phyloP scores from a whole-genome alignment of 2,113 vertebrate species.

The Noctilio leporinus region DNA sequence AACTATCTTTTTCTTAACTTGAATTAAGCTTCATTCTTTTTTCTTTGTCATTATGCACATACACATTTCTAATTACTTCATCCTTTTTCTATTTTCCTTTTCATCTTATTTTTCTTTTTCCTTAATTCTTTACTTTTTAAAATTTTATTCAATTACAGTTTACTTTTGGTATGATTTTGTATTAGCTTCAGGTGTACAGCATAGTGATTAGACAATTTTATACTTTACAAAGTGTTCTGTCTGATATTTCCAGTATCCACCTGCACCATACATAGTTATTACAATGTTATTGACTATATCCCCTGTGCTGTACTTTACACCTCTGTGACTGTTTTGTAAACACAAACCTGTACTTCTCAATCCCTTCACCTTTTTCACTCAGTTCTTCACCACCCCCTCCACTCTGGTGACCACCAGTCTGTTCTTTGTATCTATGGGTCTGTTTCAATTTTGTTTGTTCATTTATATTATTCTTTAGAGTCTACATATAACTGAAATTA shows the following conservation, averaged over 20 bases:
- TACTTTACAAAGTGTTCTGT: neutral
- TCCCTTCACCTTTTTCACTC: neutral
- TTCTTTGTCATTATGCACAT: neutral
- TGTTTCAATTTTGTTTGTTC: neutral
- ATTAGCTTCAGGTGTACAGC: neutral
- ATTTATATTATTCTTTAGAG: neutral
- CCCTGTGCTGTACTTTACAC: neutral
- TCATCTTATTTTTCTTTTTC: neutral
- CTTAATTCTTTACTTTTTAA: neutral
- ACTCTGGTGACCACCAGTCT: neutral
- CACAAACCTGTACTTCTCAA: neutral
- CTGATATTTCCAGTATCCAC: neutral
- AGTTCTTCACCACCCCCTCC: neutral
- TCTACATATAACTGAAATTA: neutral
- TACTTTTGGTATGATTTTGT: neutral
- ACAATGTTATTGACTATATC: neutral
- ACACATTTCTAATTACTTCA: neutral
- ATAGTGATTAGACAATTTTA: neutral
- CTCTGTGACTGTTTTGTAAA: neutral
- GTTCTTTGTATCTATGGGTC: neutral
- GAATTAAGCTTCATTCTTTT: neutral
- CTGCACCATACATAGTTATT: neutral
- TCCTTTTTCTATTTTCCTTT: neutral
- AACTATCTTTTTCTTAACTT: neutral
- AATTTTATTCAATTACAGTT: neutral